A percentile compares a stretch with the other conserved stretches of the same genome.
Evolutionary conservation across 2,113 vertebrate species (phyloP).

Genomic region (Ahaetulla prasina): DNA sequence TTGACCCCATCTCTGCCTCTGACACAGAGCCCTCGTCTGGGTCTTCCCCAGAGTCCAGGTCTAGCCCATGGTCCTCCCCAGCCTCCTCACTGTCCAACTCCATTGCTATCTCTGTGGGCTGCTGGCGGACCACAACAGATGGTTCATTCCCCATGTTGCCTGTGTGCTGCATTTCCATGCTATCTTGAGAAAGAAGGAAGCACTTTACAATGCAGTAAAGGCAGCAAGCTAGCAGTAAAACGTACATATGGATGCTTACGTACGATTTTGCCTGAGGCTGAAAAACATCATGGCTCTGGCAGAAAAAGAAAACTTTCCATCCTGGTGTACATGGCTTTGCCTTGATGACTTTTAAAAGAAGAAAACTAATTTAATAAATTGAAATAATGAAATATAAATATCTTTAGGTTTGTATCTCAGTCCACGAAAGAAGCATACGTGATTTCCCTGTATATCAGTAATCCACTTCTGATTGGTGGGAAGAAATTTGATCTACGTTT

Average conservation of each 20-base stretch:
- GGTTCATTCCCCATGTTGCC: not conserved
- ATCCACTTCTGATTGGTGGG: constrained; percentile 90
- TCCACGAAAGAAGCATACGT: constrained; percentile 92
- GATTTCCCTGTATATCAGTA: constrained; percentile 95
- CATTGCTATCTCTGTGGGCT: no score
- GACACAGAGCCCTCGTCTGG: no score
- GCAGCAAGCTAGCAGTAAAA: not conserved
- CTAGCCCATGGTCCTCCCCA: no score
- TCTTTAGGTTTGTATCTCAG: constrained; percentile 84
- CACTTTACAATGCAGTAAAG: not conserved
- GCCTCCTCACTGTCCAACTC: no score
- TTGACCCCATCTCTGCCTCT: no score
- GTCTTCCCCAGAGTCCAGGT: no score
- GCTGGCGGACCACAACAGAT: no score
- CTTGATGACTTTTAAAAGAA: not conserved
- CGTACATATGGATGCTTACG: not conserved
- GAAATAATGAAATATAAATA: not conserved
- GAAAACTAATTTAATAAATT: not conserved
- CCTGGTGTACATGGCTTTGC: not conserved
- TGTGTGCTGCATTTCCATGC: not conserved
- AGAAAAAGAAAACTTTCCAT: not conserved
- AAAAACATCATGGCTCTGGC: not conserved
- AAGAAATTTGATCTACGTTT: constrained; percentile 97
- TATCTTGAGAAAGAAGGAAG: not conserved
- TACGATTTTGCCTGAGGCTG: not conserved